A percentile compares a stretch with the other conserved stretches of the same genome.
phyloP scores from a whole-genome alignment of 2,113 vertebrate species.

The Tyrannus savana region DNA sequence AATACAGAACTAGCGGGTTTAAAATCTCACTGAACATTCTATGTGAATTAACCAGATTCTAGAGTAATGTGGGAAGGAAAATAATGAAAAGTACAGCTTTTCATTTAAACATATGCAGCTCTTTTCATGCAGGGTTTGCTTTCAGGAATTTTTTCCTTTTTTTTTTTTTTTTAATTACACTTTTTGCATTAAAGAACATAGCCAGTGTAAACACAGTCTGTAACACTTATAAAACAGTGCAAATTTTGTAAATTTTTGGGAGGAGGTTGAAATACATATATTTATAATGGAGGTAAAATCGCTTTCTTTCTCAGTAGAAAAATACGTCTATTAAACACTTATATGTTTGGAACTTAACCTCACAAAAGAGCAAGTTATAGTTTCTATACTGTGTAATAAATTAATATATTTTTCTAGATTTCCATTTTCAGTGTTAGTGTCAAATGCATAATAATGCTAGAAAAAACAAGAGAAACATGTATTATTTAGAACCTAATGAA shows the following conservation, averaged over 20 bases:
- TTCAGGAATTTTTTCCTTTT: not conserved
- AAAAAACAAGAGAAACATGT: constrained; percentile 24
- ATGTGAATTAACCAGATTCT: constrained; percentile 67
- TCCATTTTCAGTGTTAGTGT: constrained; percentile 41
- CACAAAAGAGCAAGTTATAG: constrained; percentile 65
- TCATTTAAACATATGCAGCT: constrained; percentile 67
- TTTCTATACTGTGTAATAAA: constrained; percentile 52
- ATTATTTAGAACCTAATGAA: constrained; percentile 11
- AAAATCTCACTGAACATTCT: constrained; percentile 72
- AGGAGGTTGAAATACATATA: constrained; percentile 60
- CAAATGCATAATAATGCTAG: constrained; percentile 26
- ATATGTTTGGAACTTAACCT: constrained; percentile 43
- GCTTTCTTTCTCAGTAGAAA: constrained; percentile 61
- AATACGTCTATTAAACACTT: constrained; percentile 68
- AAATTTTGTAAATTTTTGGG: constrained; percentile 62
- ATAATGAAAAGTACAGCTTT: constrained; percentile 73
- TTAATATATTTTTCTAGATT: constrained; percentile 34
- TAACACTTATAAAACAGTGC: constrained; percentile 74
- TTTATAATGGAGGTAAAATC: constrained; percentile 69
- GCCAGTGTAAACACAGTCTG: constrained; percentile 75
- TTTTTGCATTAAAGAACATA: constrained; percentile 76
- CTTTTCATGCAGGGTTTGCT: constrained; percentile 74
- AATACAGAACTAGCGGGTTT: constrained; percentile 73
- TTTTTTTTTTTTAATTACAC: constrained; percentile 37
- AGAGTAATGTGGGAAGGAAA: constrained; percentile 71